Percentiles rank a stretch among this genome's conserved stretches.
phyloP scores from a whole-genome alignment of 1,140 invertebrate genomes.

The Microplitis mediator region DNA sequence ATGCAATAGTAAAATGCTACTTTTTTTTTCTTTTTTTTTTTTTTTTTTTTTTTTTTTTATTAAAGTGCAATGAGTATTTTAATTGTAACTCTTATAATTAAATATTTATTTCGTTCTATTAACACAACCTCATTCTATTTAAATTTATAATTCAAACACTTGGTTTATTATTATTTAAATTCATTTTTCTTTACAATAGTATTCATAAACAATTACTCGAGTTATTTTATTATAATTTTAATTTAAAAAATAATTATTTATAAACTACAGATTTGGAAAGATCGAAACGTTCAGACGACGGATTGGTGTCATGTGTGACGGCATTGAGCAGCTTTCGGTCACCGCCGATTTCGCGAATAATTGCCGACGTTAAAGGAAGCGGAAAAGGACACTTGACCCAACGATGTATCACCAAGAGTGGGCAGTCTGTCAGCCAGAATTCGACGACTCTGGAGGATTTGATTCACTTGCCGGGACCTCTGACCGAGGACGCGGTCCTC shows the following conservation, averaged over 20 bases:
- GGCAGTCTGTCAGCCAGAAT: constrained; percentile 30
- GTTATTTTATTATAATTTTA: no score
- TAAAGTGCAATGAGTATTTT: no score
- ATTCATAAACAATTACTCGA: background rate
- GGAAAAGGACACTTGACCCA: constrained; percentile 45
- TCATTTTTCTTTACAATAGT: background rate
- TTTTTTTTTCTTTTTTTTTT: no score
- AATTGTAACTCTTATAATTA: background rate
- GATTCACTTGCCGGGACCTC: constrained; percentile 87
- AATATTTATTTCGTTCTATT: background rate
- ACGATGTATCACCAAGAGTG: constrained; percentile 46
- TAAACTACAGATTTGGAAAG: constrained; percentile 49
- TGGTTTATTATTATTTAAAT: background rate
- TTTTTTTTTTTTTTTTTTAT: no score
- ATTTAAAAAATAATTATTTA: no score
- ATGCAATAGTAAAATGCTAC: no score
- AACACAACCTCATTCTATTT: background rate
- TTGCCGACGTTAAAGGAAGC: constrained; percentile 53
- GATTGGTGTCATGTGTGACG: constrained; percentile 58
- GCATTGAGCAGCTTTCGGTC: constrained; percentile 52
- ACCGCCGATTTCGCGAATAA: constrained; percentile 53
- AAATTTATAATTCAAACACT: background rate
- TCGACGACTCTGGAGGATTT: constrained; percentile 78
- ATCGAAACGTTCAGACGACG: constrained; percentile 51
- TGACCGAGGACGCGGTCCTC: constrained; percentile 92